phyloP scores from a whole-genome alignment of 2,113 vertebrate species.

The Scartelaos histophorus region DNA sequence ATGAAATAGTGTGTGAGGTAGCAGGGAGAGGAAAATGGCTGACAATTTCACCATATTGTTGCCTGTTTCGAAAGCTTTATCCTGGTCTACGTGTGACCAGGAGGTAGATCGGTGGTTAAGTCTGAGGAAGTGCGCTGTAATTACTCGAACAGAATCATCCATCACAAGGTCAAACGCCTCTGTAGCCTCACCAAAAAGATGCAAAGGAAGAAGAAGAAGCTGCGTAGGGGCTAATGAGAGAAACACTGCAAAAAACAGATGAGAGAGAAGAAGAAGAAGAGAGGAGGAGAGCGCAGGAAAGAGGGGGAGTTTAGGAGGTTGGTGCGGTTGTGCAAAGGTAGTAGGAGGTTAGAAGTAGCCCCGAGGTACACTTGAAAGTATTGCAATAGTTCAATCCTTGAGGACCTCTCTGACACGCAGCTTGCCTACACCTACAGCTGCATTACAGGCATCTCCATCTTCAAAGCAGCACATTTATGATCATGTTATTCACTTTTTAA shows the following conservation, averaged over 20 bases:
- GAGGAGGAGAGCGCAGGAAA: neutral
- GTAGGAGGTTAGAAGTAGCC: slow-evolving; percentile 43
- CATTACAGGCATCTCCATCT: slow-evolving; percentile 23
- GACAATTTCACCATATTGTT: neutral
- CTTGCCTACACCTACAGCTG: slow-evolving; percentile 39
- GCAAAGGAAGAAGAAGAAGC: slow-evolving; percentile 21
- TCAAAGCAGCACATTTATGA: slow-evolving; percentile 21
- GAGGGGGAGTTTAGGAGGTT: neutral
- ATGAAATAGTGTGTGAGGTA: neutral
- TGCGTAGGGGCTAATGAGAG: slow-evolving; percentile 58
- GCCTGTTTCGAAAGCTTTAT: slow-evolving; percentile 3
- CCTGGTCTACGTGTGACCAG: neutral
- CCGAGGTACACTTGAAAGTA: slow-evolving; percentile 49
- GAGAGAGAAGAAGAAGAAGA: neutral
- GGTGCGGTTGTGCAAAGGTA: slow-evolving; percentile 26
- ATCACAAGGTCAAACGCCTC: slow-evolving; percentile 29
- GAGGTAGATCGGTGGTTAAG: slow-evolving; percentile 23
- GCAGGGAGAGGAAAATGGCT: neutral
- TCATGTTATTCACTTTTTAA: slow-evolving; percentile 3
- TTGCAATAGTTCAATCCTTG: slow-evolving; percentile 43
- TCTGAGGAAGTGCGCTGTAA: slow-evolving; percentile 24
- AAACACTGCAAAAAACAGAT: slow-evolving; percentile 53
- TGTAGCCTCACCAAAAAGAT: slow-evolving; percentile 31
- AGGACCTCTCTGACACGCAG: slow-evolving; percentile 47
- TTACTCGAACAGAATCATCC: slow-evolving; percentile 28